phyloP scores from a whole-genome alignment of 2,888 invertebrate genomes.

The Noctua janthe region DNA sequence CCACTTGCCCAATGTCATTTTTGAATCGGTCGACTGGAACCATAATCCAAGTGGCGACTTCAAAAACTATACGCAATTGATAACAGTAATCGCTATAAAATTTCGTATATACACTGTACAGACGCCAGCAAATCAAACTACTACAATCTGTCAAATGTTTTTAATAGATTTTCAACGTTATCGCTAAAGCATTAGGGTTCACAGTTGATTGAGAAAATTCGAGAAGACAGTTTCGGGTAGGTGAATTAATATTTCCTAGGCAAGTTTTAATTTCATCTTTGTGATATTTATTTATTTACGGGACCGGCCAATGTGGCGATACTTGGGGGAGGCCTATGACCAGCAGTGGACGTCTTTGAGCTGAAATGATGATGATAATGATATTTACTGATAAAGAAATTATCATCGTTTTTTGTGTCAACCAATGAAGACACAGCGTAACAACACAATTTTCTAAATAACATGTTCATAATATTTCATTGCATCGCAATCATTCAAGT shows the following conservation, averaged over 20 bases:
- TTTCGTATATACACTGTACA: neutral
- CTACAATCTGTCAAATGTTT: no score
- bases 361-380: no score
- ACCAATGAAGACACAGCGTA: neutral
- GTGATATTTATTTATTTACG: neutral
- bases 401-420: neutral
- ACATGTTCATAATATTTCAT: slow-evolving; percentile 17
- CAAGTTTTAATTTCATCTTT: neutral
- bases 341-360: no score
- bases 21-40: neutral
- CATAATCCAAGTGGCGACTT: neutral
- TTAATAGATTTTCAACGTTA: no score
- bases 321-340: no score
- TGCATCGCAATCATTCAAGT: slow-evolving; percentile 3
- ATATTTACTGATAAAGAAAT: neutral
- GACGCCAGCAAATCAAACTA: no score
- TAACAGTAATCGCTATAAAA: neutral
- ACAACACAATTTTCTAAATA: slow-evolving; percentile 7
- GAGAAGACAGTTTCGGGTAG: no score
- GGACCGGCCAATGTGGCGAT: no score
- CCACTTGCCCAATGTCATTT: neutral
- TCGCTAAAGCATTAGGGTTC: no score
- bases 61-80: neutral
- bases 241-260: neutral
- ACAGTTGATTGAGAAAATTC: no score